phyloP scores from a whole-genome alignment of 2,797 vertebrate genomes.

The Phataginus tetradactyla region DNA sequence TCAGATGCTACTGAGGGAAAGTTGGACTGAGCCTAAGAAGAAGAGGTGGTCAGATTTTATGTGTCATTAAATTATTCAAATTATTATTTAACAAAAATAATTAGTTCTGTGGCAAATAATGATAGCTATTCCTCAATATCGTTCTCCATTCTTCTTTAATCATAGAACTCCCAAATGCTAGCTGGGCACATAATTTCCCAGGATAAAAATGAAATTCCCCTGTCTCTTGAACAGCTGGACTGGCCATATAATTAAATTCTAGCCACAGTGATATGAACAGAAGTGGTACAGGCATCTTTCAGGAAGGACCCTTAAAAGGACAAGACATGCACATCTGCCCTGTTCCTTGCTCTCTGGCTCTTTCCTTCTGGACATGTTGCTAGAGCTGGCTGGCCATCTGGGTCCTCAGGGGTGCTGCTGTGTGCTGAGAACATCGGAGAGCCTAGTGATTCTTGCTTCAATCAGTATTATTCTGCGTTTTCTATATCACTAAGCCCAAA shows the following conservation, averaged over 20 bases:
- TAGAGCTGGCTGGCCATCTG: background rate
- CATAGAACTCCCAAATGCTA: conserved; percentile 25
- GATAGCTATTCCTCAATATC: background rate
- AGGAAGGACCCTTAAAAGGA: background rate
- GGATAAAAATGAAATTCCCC: conserved; percentile 17
- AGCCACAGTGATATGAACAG: background rate
- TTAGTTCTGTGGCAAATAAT: conserved; percentile 3
- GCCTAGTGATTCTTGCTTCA: background rate
- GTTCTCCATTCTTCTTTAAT: conserved; percentile 20
- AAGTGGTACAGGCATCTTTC: background rate
- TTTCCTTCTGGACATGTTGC: background rate
- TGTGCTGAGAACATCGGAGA: background rate
- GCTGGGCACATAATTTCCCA: background rate
- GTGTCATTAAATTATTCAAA: conserved; percentile 40
- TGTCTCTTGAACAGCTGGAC: background rate
- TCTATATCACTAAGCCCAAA: background rate
- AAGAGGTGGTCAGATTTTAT: conserved; percentile 13
- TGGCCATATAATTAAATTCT: conserved; percentile 11
- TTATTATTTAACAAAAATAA: conserved; percentile 58
- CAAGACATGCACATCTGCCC: too few relatives aligned
- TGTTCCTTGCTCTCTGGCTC: background rate
- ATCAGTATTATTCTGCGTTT: background rate
- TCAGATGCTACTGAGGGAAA: background rate
- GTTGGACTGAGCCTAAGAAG: background rate
- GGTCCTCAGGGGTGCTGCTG: background rate